These are phyloP conservation scores for Ethmia dodecea DNA, from an alignment of 2,888 invertebrate genomes.

Conservation along the genomic window DNA sequence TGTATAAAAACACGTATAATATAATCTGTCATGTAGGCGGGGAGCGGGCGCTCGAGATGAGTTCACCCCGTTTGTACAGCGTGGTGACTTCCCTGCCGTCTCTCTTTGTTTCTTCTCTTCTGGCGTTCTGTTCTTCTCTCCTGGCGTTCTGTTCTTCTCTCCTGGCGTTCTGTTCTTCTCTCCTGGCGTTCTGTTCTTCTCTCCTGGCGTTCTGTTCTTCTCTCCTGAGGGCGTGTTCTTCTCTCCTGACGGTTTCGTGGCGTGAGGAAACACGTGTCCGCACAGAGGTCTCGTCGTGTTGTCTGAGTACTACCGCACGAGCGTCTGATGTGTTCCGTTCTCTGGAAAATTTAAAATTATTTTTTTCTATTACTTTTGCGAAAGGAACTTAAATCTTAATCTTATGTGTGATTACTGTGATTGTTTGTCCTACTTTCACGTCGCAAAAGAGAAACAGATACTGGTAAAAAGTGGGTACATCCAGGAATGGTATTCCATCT, in stretches of 20 bases:
- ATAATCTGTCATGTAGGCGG: conserved; percentile 58
- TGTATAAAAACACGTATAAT: conserved; percentile 59
- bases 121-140: conserved; percentile 27
- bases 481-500: too few species aligned
- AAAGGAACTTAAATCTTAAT: too few species aligned
- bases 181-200: conserved; percentile 17
- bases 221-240: conserved; percentile 28
- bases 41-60: conserved; percentile 86
- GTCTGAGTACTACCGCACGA: conserved; percentile 53
- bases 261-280: conserved; percentile 49
- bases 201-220: conserved; percentile 26
- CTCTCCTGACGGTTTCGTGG: conserved; percentile 21
- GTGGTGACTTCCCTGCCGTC: conserved; percentile 51
- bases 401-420: too few species aligned
- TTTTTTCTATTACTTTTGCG: too few species aligned
- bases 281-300: conserved; percentile 72
- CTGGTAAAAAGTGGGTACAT: too few species aligned
- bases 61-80: conserved; percentile 87
- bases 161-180: conserved; percentile 35
- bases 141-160: conserved; percentile 30
- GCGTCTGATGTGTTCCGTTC: conserved; percentile 71
- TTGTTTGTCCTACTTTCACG: too few species aligned
- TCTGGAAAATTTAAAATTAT: conserved; percentile 50
- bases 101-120: conserved; percentile 28
- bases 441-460: too few species aligned